Conservation (phyloP, 2,888 invertebrate genomes). For the Phania funesta region DNA sequence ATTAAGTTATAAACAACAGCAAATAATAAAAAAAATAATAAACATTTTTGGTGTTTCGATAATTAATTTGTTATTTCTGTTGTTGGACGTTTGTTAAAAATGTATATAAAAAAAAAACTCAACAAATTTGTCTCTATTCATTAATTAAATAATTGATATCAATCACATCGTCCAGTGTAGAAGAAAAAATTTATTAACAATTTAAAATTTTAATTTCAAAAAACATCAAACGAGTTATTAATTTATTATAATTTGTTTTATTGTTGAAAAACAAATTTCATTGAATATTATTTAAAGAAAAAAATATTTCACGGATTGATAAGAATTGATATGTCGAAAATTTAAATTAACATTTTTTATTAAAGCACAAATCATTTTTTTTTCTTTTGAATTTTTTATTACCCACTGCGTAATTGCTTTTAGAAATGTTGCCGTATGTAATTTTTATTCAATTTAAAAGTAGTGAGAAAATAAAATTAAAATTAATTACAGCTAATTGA, state of each 20-base stretch:
- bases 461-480: too few relatives aligned
- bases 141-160: conserved; percentile 54
- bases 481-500: too few relatives aligned
- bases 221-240: conserved; percentile 39
- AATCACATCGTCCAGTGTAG: neutral
- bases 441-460: neutral
- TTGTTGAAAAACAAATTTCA: conserved; percentile 24
- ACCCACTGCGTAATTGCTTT: neutral
- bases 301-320: conserved; percentile 2
- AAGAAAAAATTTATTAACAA: neutral
- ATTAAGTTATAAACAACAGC: neutral
- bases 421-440: neutral
- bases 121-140: conserved; percentile 59
- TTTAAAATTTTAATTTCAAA: neutral
- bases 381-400: conserved; percentile 25
- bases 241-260: conserved; percentile 56
- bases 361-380: neutral
- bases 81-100: neutral
- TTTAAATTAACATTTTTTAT: conserved; percentile 36
- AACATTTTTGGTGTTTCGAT: conserved; percentile 19
- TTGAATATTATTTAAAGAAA: neutral
- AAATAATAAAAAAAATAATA: conserved; percentile 13
- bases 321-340: conserved; percentile 35
- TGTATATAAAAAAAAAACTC: conserved; percentile 17
- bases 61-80: conserved; percentile 49